phyloP scores from a whole-genome alignment of 2,113 vertebrate species.

The Garra rufa region DNA sequence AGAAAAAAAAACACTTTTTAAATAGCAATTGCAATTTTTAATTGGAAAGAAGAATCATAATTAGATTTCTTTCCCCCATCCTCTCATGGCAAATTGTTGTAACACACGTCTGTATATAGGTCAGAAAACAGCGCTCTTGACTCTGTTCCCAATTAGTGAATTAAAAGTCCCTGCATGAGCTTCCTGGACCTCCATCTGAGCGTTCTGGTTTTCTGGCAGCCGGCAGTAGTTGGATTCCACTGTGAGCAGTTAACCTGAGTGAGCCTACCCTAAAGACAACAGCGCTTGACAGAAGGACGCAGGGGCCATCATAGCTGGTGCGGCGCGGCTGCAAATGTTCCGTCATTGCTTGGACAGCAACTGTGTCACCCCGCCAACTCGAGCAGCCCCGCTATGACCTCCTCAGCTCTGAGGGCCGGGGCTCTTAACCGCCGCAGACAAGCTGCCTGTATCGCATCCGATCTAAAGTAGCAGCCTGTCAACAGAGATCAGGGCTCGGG shows the following conservation, averaged over 20 bases:
- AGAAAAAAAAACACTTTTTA: too few species aligned
- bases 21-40: background rate
- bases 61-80: background rate
- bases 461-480: constrained; percentile 71
- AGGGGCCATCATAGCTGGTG: constrained; percentile 58
- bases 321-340: constrained; percentile 31
- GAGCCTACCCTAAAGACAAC: constrained; percentile 59
- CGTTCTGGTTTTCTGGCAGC: constrained; percentile 51
- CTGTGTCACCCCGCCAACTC: constrained; percentile 60
- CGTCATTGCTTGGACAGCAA: constrained; percentile 68
- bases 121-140: constrained; percentile 14
- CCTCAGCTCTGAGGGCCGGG: constrained; percentile 65
- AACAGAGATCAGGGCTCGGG: constrained; percentile 66
- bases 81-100: background rate
- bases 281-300: constrained; percentile 57
- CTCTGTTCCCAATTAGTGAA: constrained; percentile 59
- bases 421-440: constrained; percentile 73
- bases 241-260: constrained; percentile 61
- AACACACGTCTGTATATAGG: constrained; percentile 19
- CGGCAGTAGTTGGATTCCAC: constrained; percentile 70
- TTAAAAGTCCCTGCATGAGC: constrained; percentile 29
- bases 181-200: constrained; percentile 18
- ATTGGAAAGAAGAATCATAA: background rate
- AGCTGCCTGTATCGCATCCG: constrained; percentile 58
- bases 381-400: constrained; percentile 69